A percentile compares a stretch with the other conserved stretches of the same genome.
Evolutionary conservation across 2,888 invertebrate genomes (phyloP).

Genomic region (Holacanthella duospinosa): DNA sequence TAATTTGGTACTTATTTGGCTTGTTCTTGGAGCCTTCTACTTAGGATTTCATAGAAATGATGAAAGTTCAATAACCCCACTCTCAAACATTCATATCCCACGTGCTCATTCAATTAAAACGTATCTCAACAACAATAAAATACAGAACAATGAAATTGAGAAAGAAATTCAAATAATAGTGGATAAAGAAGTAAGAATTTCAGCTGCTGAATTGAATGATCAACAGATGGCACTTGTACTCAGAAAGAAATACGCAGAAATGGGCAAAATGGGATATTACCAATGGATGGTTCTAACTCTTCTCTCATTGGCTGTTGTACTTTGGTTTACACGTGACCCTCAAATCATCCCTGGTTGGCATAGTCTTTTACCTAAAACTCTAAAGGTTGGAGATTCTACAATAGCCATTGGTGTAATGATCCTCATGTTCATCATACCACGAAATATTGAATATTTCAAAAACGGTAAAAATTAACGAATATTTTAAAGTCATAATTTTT

Average conservation of each 20-base stretch:
- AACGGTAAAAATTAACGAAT: not conserved
- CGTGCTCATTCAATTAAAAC: not conserved
- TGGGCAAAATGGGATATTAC: conserved; percentile 10
- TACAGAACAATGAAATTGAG: not conserved
- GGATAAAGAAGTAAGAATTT: not conserved
- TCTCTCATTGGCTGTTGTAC: not conserved
- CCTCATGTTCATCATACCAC: conserved; percentile 15
- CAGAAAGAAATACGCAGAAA: conserved; percentile 2
- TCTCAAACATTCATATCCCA: not conserved
- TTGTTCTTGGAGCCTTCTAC: conserved; percentile 54
- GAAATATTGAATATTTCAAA: conserved; percentile 8
- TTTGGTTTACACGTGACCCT: conserved; percentile 5
- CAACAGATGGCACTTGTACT: not conserved
- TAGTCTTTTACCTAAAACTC: not conserved
- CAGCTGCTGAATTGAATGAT: not conserved
- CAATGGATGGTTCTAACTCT: not conserved
- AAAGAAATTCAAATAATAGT: not conserved
- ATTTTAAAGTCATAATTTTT: conserved; percentile 8
- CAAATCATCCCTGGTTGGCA: conserved; percentile 2
- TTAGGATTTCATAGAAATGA: not conserved
- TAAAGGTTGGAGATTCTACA: conserved; percentile 14
- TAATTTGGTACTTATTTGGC: conserved; percentile 55
- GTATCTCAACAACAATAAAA: not conserved
- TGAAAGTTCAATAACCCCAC: not conserved
- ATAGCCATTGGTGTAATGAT: conserved; percentile 12